phyloP scores from a whole-genome alignment of 2,888 invertebrate genomes.

The Chymomyza caudatula region DNA sequence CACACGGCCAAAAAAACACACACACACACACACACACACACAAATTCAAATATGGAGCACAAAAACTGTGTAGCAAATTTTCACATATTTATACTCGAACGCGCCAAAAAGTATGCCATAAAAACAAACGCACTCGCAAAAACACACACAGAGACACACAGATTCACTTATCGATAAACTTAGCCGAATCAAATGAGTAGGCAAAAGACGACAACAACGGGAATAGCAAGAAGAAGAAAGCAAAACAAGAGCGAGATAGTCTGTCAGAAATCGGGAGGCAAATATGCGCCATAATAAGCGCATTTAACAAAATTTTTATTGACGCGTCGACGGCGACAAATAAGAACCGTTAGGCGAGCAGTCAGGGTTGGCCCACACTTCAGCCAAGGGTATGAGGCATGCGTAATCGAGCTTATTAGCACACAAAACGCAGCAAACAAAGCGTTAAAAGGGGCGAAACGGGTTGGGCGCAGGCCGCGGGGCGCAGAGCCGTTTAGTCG shows the following conservation, averaged over 20 bases:
- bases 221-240: constrained; percentile 6
- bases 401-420: constrained; percentile 64
- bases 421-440: constrained; percentile 10
- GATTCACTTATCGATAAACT: constrained; percentile 57
- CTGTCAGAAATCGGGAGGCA: constrained; percentile 16
- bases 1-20: constrained; percentile 2
- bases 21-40: constrained; percentile 1
- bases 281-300: constrained; percentile 16
- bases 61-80: constrained; percentile 59
- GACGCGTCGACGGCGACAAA: constrained; percentile 34
- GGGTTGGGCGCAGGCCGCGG: not conserved
- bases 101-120: constrained; percentile 63
- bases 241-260: constrained; percentile 7
- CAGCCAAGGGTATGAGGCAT: constrained; percentile 14
- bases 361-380: not conserved
- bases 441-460: not conserved
- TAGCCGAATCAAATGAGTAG: constrained; percentile 65
- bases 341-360: not conserved
- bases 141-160: not conserved
- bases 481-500: not conserved
- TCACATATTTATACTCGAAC: constrained; percentile 65
- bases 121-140: constrained; percentile 47
- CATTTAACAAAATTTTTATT: constrained; percentile 45
- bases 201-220: constrained; percentile 49
- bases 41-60: not conserved